Evolutionary conservation across 1,140 invertebrate genomes (phyloP), one percentile per base, ranked within the genome.

Genomic region (Nephila pilipes): DNA sequence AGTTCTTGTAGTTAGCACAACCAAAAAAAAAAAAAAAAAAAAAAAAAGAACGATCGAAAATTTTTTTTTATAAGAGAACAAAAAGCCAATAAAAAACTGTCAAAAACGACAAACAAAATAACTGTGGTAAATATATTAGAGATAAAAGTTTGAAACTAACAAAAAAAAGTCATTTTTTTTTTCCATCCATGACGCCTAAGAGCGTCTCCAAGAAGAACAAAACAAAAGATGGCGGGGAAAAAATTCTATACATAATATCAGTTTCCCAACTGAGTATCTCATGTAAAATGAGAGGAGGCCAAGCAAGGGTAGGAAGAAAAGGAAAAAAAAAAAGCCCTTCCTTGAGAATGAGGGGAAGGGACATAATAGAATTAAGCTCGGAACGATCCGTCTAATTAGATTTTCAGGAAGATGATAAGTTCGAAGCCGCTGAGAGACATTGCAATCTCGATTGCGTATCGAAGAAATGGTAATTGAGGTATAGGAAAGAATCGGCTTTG

Each of bases 341-440:
- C 20, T 1, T 75, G 38, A 10, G 36, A 54, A 55, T 38, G 8
- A 12, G 32, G 69, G 4, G 22, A 54, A 54, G n/a, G 54, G 3
- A 83, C n/a, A 83, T 83, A 83, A 83, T 83, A 83, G 81, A 83
- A 83, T 29, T 83, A 83, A 22, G 22, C 25, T 83, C 29, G 8
- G 81, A 83, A 29, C 81, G 81, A 57, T 36, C 29, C 18, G 29
- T 32, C 69, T 75, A 75, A 75, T 75, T 75, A 75, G 69, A 75
- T 75, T 75, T 75, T 75, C 69, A 75, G 69, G 69, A 75, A 75
- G 69, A 75, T 75, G 69, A 75, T 36, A 75, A 32, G 29, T 75
- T 75, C 18, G 69, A 36, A 75, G 69, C 29, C 29, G 69, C 14
- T 36, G 46, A 32, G 6, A 75, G 32, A 75, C 69, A 36, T 32